Evolutionary conservation across 2,797 vertebrate species (phyloP).

Genomic region (Coreius guichenoti): DNA sequence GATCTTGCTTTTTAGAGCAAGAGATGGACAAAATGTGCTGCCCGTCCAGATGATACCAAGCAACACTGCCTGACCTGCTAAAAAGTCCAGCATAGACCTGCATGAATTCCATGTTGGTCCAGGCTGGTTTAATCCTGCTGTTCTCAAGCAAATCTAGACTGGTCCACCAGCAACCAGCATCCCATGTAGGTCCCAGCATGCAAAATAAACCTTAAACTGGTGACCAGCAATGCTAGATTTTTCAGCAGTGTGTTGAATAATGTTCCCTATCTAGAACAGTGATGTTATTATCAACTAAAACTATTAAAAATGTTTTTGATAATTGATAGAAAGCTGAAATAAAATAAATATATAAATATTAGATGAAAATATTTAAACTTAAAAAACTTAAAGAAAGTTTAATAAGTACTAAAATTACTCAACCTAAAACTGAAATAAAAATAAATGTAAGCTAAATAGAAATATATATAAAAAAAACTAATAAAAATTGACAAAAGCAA

Average conservation of each 20-base stretch:
- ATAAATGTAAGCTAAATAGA: background rate
- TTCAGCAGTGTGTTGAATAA: constrained; percentile 23
- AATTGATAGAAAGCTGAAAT: background rate
- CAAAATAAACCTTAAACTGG: background rate
- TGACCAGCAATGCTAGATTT: background rate
- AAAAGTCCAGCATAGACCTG: background rate
- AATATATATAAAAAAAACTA: background rate
- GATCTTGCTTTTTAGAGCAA: constrained; percentile 36
- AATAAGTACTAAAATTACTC: background rate
- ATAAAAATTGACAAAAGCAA: background rate
- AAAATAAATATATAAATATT: background rate
- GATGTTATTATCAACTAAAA: background rate
- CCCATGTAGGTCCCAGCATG: background rate
- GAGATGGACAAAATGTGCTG: background rate
- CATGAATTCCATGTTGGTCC: background rate
- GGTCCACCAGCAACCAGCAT: background rate
- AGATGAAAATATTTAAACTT: background rate
- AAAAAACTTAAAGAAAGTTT: background rate
- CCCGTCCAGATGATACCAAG: background rate
- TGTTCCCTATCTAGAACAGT: constrained; percentile 25
- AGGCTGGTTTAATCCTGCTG: background rate
- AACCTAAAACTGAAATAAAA: background rate
- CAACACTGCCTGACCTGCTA: background rate
- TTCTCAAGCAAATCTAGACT: background rate
- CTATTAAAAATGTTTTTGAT: background rate